Conservation (phyloP, 2,888 invertebrate genomes). For the Napeogenes sylphis region DNA sequence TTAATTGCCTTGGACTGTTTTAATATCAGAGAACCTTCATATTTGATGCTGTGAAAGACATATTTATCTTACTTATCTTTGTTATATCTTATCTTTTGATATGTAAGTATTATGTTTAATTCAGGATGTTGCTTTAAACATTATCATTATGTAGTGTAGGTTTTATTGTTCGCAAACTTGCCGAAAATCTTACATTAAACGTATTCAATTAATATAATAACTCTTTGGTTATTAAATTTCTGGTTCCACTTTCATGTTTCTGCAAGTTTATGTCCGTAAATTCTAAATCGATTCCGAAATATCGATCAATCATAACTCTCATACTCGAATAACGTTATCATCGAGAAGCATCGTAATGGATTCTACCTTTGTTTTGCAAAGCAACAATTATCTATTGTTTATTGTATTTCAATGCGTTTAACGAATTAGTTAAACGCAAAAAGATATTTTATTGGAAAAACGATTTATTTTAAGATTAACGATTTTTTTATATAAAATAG, state of each 20-base stretch:
- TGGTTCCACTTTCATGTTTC: no score
- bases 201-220: no score
- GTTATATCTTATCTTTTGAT: no score
- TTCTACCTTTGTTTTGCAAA: conserved; percentile 26
- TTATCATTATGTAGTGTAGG: no score
- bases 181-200: no score
- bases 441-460: conserved; percentile 35
- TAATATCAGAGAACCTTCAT: neutral
- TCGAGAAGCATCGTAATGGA: conserved; percentile 43
- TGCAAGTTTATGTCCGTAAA: neutral
- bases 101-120: no score
- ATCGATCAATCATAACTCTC: conserved; percentile 70
- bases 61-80: no score
- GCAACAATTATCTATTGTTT: conserved; percentile 35
- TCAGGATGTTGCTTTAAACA: no score
- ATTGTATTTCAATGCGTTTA: conserved; percentile 24
- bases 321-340: conserved; percentile 57
- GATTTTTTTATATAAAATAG: no score
- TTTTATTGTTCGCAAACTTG: no score
- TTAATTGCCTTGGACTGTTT: neutral
- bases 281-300: conserved; percentile 58
- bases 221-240: no score
- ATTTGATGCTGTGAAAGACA: no score
- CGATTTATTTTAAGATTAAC: conserved; percentile 29
- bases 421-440: conserved; percentile 26